Evolutionary conservation across 2,888 invertebrate species (phyloP).

Genomic region (Punctoribates punctum): DNA sequence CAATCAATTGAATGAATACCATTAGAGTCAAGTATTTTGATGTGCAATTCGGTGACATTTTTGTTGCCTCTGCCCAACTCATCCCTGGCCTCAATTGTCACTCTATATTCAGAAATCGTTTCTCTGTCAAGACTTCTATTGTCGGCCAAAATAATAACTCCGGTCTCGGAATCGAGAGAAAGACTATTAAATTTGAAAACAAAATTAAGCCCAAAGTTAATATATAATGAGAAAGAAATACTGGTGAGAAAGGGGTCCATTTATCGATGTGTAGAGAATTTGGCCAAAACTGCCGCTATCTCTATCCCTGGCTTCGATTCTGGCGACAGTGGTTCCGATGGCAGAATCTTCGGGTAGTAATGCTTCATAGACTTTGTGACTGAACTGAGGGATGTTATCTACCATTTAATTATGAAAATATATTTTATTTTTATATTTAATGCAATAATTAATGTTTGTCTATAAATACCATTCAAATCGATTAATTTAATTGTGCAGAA

Average conservation of each 20-base stretch:
- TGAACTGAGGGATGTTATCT: constrained; percentile 53
- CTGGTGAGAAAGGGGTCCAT: constrained; percentile 48
- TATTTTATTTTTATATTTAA: background rate
- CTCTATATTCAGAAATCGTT: constrained; percentile 46
- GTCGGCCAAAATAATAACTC: constrained; percentile 50
- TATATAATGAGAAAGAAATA: constrained; percentile 11
- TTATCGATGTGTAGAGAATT: constrained; percentile 48
- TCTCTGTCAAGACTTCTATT: constrained; percentile 51
- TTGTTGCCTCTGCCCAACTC: constrained; percentile 47
- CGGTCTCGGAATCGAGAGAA: constrained; percentile 46
- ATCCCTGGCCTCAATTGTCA: constrained; percentile 53
- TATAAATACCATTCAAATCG: constrained; percentile 52
- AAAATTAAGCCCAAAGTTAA: constrained; percentile 6
- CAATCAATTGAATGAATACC: constrained; percentile 8
- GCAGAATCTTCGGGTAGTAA: constrained; percentile 53
- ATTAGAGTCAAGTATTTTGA: constrained; percentile 39
- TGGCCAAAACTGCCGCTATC: constrained; percentile 47
- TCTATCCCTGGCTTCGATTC: constrained; percentile 50
- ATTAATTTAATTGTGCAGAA: constrained; percentile 51
- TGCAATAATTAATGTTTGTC: background rate
- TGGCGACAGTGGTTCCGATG: constrained; percentile 52
- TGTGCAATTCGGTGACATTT: constrained; percentile 47
- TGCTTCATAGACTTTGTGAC: constrained; percentile 48
- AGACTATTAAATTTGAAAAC: constrained; percentile 27
- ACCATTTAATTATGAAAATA: background rate